Evolutionary conservation across 2,113 vertebrate genomes (phyloP).

Genomic region (Daphoenositta chrysoptera): DNA sequence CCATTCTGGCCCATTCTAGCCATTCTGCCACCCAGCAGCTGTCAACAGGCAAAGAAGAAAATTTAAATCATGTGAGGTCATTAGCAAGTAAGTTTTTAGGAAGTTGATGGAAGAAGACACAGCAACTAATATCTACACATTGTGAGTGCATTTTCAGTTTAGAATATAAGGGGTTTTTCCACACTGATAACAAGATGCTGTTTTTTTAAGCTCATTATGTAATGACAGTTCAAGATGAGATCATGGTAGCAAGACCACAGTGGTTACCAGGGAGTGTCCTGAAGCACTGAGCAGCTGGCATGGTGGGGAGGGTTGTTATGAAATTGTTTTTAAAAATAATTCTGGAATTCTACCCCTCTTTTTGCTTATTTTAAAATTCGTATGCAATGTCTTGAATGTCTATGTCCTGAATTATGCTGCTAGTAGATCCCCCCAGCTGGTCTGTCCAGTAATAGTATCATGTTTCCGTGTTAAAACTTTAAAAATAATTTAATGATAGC

Average conservation of each 20-base stretch:
- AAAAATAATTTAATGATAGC: slow-evolving; percentile 35
- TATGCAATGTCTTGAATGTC: background rate
- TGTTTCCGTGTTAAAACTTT: background rate
- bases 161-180: background rate
- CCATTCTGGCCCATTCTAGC: background rate
- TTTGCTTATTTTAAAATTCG: slow-evolving; percentile 43
- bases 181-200: background rate
- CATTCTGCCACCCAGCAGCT: background rate
- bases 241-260: background rate
- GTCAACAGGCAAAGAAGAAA: background rate
- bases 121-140: background rate
- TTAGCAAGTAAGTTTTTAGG: background rate
- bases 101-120: background rate
- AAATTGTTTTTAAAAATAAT: slow-evolving; percentile 47
- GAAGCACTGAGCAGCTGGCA: background rate
- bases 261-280: background rate
- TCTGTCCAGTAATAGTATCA: background rate
- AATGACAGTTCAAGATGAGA: background rate
- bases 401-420: background rate
- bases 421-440: background rate
- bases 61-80: background rate
- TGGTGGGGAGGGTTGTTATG: background rate
- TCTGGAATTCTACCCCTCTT: background rate
- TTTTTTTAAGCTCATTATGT: background rate
- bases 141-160: background rate